Evolutionary conservation across 2,113 vertebrate genomes (phyloP).

Genomic region (Chaetura pelagica): DNA sequence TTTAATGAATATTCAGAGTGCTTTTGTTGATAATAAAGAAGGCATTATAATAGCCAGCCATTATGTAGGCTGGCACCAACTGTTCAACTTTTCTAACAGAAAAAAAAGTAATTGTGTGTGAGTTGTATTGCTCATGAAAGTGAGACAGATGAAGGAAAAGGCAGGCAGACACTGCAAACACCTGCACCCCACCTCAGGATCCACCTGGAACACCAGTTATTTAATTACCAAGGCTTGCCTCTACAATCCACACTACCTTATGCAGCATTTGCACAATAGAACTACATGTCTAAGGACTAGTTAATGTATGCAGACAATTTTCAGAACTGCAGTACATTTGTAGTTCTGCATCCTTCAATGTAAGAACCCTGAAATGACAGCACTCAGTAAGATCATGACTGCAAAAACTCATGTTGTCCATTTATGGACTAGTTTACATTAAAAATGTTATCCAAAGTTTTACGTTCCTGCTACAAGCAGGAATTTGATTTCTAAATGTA

Average conservation of each 20-base stretch:
- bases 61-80: background rate
- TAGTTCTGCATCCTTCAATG: background rate
- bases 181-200: background rate
- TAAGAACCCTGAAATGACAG: background rate
- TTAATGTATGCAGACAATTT: background rate
- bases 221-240: background rate
- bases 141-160: background rate
- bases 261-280: background rate
- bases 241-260: background rate
- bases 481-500: rapidly evolving
- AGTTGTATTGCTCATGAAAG: background rate
- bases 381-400: background rate
- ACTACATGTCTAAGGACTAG: background rate
- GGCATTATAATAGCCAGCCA: background rate
- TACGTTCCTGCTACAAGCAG: background rate
- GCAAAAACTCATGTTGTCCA: background rate
- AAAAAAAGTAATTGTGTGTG: background rate
- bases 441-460: background rate
- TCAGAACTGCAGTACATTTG: background rate
- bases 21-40: background rate
- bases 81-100: background rate
- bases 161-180: background rate
- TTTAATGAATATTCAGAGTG: conserved; percentile 33
- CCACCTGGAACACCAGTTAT: background rate
- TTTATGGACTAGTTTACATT: background rate